Conservation (phyloP, 2,113 vertebrate species). For the Phainopepla nitens region DNA sequence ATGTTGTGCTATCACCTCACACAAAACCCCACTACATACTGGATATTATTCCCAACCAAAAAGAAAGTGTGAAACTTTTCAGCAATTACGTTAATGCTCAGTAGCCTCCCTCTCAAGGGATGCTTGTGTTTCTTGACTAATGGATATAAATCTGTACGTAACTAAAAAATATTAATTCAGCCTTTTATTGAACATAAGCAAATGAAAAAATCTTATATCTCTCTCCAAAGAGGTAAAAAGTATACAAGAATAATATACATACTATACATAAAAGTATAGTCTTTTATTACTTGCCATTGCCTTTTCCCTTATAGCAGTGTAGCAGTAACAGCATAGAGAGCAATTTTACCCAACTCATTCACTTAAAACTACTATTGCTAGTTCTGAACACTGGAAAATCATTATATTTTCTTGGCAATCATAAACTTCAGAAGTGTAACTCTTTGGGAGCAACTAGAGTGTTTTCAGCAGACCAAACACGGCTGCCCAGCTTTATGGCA, state of each 20-base stretch:
- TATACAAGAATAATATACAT: neutral
- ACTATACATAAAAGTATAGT: neutral
- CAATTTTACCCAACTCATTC: neutral
- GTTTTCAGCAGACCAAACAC: neutral
- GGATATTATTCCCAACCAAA: neutral
- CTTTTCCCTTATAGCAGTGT: neutral
- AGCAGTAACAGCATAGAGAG: neutral
- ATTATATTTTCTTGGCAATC: neutral
- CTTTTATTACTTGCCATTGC: neutral
- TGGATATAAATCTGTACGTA: neutral
- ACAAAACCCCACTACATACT: neutral
- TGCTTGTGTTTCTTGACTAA: neutral
- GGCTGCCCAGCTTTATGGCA: neutral
- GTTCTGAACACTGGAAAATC: neutral
- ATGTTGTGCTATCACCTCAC: neutral
- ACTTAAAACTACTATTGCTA: neutral
- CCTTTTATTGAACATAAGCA: neutral
- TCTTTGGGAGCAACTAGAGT: neutral
- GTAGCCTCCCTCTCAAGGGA: neutral
- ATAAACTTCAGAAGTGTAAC: neutral
- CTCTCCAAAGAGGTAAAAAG: neutral
- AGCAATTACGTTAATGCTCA: constrained; percentile 26
- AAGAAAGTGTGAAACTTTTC: constrained; percentile 26
- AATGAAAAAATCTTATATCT: neutral
- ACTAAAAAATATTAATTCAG: neutral